Evolutionary conservation across 2,113 vertebrate species (phyloP).

Genomic region (Cololabis saira): DNA sequence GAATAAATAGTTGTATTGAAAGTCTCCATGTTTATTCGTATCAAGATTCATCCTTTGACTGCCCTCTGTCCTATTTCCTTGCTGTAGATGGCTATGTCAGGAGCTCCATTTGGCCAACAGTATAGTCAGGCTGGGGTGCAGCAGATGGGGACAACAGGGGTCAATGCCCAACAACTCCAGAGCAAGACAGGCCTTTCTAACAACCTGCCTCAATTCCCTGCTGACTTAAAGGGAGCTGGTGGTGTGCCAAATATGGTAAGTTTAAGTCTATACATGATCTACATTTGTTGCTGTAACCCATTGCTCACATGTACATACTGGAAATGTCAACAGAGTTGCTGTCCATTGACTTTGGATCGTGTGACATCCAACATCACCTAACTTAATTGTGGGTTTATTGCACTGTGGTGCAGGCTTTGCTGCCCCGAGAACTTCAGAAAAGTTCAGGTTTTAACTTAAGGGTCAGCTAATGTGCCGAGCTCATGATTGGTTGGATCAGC

Average conservation of each 20-base stretch:
- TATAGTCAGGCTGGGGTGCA: constrained; percentile 91
- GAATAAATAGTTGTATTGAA: background rate
- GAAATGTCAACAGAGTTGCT: too few species aligned
- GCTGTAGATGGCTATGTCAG: constrained; percentile 91
- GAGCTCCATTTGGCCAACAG: constrained; percentile 90
- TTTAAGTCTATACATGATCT: background rate
- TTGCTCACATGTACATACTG: too few species aligned
- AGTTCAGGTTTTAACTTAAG: too few species aligned
- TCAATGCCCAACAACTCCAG: constrained; percentile 89
- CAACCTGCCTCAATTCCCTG: constrained; percentile 89
- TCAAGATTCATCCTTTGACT: constrained; percentile 9
- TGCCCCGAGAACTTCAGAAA: too few species aligned
- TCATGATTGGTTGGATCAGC: too few species aligned
- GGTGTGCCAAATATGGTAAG: constrained; percentile 96
- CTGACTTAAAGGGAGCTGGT: constrained; percentile 91
- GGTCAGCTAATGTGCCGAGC: too few species aligned
- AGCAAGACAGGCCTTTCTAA: constrained; percentile 91
- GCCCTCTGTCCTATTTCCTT: constrained; percentile 40
- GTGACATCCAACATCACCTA: too few species aligned
- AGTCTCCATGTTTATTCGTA: background rate
- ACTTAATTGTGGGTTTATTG: too few species aligned
- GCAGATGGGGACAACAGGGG: constrained; percentile 89
- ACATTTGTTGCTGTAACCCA: background rate
- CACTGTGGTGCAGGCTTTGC: too few species aligned
- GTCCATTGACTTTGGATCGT: too few species aligned